Conservation (phyloP, 2,888 invertebrate species). For the Xanthia togata region DNA sequence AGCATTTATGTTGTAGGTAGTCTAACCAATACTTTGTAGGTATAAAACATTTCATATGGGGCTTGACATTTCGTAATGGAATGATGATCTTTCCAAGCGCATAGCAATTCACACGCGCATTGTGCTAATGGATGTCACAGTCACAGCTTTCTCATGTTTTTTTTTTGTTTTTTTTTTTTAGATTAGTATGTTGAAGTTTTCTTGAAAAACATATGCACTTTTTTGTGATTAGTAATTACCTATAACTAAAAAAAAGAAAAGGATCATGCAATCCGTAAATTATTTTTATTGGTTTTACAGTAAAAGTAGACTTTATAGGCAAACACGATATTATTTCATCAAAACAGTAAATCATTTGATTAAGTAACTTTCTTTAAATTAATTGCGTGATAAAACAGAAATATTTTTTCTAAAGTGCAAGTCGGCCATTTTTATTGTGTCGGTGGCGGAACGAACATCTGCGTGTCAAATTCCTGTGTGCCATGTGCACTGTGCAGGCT, state of each 20-base stretch:
- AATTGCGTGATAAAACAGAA: constrained; percentile 36
- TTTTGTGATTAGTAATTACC: background rate
- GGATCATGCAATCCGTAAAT: background rate
- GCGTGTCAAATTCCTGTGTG: constrained; percentile 89
- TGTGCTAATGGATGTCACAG: constrained; percentile 76
- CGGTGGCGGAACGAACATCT: constrained; percentile 87
- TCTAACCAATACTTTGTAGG: background rate
- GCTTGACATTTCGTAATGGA: constrained; percentile 65
- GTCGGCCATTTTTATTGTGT: constrained; percentile 82
- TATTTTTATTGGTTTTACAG: background rate
- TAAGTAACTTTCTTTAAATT: constrained; percentile 9
- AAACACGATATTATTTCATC: background rate
- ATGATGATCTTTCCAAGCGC: constrained; percentile 74
- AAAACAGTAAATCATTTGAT: background rate
- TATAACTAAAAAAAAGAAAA: constrained; percentile 3
- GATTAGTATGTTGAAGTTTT: background rate
- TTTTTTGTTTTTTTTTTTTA: constrained; percentile 52
- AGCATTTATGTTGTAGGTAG: background rate
- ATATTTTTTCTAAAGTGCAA: constrained; percentile 69
- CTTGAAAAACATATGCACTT: background rate
- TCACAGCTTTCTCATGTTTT: constrained; percentile 74
- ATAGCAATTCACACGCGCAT: constrained; percentile 72
- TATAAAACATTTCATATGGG: constrained; percentile 19
- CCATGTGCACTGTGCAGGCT: constrained; percentile 89
- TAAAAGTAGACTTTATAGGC: background rate